Conservation (phyloP, 2,797 vertebrate genomes). For the Ctenosaura bakeri region DNA sequence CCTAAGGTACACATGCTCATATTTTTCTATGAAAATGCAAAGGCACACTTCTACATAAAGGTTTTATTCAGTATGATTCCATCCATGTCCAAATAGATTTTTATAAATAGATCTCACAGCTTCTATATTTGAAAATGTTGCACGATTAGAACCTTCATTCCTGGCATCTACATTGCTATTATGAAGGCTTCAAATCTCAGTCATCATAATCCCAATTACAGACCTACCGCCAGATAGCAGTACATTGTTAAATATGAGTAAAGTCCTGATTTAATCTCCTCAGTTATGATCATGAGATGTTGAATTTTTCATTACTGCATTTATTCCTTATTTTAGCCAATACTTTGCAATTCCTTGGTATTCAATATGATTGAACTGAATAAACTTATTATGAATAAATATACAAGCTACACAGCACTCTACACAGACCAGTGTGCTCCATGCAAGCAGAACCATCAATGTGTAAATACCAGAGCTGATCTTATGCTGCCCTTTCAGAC, state of each 20-base stretch:
- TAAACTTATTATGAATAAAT: conserved; percentile 10
- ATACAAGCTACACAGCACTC: background rate
- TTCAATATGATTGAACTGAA: conserved; percentile 9
- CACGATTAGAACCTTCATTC: conserved; percentile 34
- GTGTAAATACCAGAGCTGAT: background rate
- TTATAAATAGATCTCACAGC: conserved; percentile 44
- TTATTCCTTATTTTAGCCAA: conserved; percentile 23
- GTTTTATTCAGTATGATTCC: conserved; percentile 64
- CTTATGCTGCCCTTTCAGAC: background rate
- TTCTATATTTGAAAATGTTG: conserved; percentile 63
- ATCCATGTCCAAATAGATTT: conserved; percentile 52
- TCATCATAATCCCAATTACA: background rate
- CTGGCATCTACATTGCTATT: background rate
- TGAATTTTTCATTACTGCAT: background rate
- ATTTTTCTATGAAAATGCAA: conserved; percentile 67
- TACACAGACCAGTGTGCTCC: background rate
- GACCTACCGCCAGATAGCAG: conserved; percentile 11
- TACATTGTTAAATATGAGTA: conserved; percentile 37
- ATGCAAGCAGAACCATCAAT: background rate
- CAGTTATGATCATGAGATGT: conserved; percentile 21
- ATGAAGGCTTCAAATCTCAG: background rate
- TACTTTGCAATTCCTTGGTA: background rate
- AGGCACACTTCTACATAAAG: conserved; percentile 59
- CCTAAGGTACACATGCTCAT: conserved; percentile 65
- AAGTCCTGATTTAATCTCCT: background rate